Percentiles rank a stretch among this genome's conserved stretches.
Evolutionary conservation across 2,888 invertebrate genomes (phyloP).

Genomic region (Platycheirus rosarum): DNA sequence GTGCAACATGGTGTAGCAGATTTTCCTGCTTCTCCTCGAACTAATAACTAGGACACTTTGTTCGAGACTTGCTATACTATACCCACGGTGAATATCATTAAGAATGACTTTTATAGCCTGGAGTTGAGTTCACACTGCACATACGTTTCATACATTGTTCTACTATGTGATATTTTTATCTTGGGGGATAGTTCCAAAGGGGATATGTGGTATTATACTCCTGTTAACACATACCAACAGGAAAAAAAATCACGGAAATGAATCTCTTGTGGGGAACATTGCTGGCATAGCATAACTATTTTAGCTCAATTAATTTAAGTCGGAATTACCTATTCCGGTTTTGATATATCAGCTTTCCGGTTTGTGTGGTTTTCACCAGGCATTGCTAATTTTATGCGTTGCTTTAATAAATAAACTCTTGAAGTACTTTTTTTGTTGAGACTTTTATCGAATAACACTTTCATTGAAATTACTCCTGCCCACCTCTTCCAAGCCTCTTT

Average conservation of each 20-base stretch:
- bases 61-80: background rate
- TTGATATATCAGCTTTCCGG: conserved; percentile 29
- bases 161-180: background rate
- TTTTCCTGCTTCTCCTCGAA: conserved; percentile 1
- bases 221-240: background rate
- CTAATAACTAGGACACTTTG: conserved; percentile 27
- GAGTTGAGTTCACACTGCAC: conserved; percentile 15
- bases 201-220: background rate
- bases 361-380: background rate
- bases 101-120: conserved; percentile 27
- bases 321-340: conserved; percentile 53
- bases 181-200: background rate
- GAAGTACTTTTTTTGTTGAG: too few relatives aligned
- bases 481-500: conserved; percentile 12
- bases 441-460: conserved; percentile 78
- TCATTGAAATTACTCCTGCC: conserved; percentile 77
- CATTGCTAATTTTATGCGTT: too few relatives aligned
- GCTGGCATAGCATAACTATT: conserved; percentile 42
- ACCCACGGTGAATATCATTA: conserved; percentile 45
- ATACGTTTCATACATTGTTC: too few relatives aligned
- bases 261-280: conserved; percentile 3
- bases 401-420: too few relatives aligned
- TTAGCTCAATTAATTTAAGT: conserved; percentile 70
- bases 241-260: conserved; percentile 15
- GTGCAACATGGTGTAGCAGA: conserved; percentile 59